Percentiles rank a stretch among this genome's conserved stretches.
Evolutionary conservation across 1,140 invertebrate genomes (phyloP).

Genomic region (Chymomyza costata): DNA sequence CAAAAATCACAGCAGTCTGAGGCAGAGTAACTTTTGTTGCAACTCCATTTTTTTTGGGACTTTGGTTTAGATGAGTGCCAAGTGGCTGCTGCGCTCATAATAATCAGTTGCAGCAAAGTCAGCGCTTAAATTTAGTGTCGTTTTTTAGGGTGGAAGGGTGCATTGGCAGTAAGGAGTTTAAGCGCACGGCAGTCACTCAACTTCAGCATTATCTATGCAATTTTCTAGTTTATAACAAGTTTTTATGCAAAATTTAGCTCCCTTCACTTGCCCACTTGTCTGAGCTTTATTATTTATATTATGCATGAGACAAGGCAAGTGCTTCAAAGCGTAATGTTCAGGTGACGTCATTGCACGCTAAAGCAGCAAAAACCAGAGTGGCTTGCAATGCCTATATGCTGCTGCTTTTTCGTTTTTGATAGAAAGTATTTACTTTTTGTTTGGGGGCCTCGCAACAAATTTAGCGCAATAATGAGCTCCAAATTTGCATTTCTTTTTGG

Average conservation of each 20-base stretch:
- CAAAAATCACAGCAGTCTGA: no score
- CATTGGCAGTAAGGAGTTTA: no score
- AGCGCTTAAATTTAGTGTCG: conserved; percentile 56
- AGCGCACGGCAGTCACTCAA: conserved; percentile 51
- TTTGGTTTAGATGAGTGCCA: conserved; percentile 28
- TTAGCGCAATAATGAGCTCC: conserved; percentile 57
- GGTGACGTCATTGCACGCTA: conserved; percentile 33
- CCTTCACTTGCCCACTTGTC: conserved; percentile 22
- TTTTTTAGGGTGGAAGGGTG: no score
- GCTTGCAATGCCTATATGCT: no score
- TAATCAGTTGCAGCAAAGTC: conserved; percentile 55
- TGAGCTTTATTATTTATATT: conserved; percentile 42
- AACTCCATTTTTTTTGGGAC: conserved; percentile 14
- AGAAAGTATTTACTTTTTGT: neutral
- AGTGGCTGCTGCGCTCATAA: conserved; percentile 36
- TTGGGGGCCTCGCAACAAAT: conserved; percentile 20
- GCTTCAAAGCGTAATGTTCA: conserved; percentile 15
- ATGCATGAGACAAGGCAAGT: conserved; percentile 30
- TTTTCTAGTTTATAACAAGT: conserved; percentile 26
- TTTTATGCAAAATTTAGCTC: conserved; percentile 10
- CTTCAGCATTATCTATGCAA: neutral
- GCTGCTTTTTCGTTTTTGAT: no score
- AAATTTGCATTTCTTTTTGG: conserved; percentile 57
- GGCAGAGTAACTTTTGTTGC: no score
- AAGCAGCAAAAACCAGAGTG: conserved; percentile 30